phyloP scores from a whole-genome alignment of 2,113 vertebrate species.

The Todiramphus chloris region DNA sequence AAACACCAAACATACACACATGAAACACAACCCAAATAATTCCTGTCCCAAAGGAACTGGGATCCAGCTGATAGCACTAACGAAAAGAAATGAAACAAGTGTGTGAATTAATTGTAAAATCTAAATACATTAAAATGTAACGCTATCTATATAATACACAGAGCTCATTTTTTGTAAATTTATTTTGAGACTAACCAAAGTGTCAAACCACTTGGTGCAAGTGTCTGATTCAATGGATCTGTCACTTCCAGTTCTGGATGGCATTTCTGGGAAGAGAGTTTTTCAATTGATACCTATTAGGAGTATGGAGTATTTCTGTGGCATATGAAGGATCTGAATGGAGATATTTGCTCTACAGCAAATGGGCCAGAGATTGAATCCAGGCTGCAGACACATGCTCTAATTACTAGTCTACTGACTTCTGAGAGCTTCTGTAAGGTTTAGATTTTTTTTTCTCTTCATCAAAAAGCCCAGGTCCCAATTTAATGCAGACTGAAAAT shows the following conservation, averaged over 20 bases:
- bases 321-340: no score
- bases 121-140: background rate
- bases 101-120: background rate
- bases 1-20: rapidly evolving
- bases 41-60: background rate
- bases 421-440: background rate
- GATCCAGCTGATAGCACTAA: background rate
- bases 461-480: background rate
- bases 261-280: background rate
- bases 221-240: background rate
- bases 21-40: background rate
- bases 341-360: background rate
- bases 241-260: background rate
- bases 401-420: background rate
- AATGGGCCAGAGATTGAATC: background rate
- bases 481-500: background rate
- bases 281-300: background rate
- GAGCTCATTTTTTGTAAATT: background rate
- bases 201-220: background rate
- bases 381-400: background rate
- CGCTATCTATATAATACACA: background rate
- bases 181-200: no score
- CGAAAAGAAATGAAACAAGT: background rate
- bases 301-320: rapidly evolving
- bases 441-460: background rate